Evolutionary conservation across 1,140 invertebrate species (phyloP), one percentile per base, ranked within the genome.

Genomic region (Hetaerina americana): DNA sequence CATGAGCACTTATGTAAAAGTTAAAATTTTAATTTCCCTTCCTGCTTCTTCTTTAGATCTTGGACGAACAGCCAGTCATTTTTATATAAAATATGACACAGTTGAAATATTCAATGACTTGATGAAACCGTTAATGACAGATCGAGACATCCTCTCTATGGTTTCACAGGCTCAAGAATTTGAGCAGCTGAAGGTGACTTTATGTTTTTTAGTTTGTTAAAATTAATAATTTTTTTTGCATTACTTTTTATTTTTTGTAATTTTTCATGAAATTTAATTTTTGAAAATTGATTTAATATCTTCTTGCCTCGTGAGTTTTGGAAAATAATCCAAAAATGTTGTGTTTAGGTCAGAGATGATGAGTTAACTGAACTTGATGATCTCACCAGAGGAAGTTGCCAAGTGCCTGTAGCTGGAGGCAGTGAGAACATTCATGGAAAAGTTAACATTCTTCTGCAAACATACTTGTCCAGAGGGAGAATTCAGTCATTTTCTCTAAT

Each of bases 71-170:
- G 95, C 97, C 0, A 97, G 95, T 79, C 94, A 98, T 81, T 99
- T 92, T 82, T 99, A 99, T 80, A 95, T 99, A 66, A 98, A 97
- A 77, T 95, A 95, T 80, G 94, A 97, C 77, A 99, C 97, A 0
- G 90, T 99, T 75, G 92, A 96, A 81, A 88, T 91, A 49, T 82
- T 97, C 78, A 95, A 96, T 80, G 89, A 93, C 77, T 82, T 89
- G 74, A 84, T 93, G 73, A 86, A 86, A 68, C 84, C 88, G 15
- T 81, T 90, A 10, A 96, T 99, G 93, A 90, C 87, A 26, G 93
- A 97, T 75, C 86, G 88, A 2, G 91, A 95, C 75, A 90, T 99
- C 49, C 82, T 99, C 8, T 86, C 86, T 72, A 89, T 99, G 85
- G 88, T 99, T 29, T 94, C 95, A 0, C 86, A 89, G 72, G 90